Evolutionary conservation across 2,888 invertebrate genomes (phyloP).

Genomic region (Polydrusus pterygomalis): DNA sequence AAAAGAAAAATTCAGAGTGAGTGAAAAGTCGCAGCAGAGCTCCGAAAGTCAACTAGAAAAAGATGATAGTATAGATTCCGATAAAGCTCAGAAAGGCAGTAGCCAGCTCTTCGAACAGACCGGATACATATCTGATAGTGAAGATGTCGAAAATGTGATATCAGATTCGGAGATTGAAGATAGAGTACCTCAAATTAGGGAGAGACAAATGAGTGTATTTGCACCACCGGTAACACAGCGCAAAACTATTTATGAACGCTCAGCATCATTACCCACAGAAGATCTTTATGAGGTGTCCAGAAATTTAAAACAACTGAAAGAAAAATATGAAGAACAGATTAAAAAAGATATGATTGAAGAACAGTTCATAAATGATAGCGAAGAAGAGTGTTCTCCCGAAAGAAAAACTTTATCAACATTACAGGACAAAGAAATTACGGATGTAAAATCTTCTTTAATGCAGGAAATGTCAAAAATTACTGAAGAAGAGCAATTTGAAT

Average conservation of each 20-base stretch:
- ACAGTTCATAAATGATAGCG: conserved; percentile 72
- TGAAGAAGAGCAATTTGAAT: conserved; percentile 45
- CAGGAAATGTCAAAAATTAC: conserved; percentile 57
- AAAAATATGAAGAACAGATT: conserved; percentile 77
- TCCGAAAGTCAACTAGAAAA: conserved; percentile 52
- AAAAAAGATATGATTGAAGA: conserved; percentile 76
- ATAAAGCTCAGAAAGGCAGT: conserved; percentile 64
- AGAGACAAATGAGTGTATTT: conserved; percentile 71
- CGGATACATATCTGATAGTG: conserved; percentile 71
- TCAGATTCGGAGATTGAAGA: conserved; percentile 72
- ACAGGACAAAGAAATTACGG: conserved; percentile 59
- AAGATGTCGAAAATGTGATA: conserved; percentile 70
- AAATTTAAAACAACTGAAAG: conserved; percentile 74
- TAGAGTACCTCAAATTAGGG: conserved; percentile 70
- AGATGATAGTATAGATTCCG: conserved; percentile 70
- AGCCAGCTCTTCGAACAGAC: conserved; percentile 67
- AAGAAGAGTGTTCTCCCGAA: conserved; percentile 73
- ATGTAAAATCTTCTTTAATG: conserved; percentile 57
- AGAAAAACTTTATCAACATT: conserved; percentile 68
- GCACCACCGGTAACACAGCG: conserved; percentile 66
- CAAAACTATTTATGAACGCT: conserved; percentile 72
- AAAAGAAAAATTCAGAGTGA: conserved; percentile 48
- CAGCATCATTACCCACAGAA: conserved; percentile 73
- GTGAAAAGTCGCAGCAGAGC: conserved; percentile 42
- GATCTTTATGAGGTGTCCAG: conserved; percentile 74